These are phyloP conservation scores for Cervus canadensis DNA, from an alignment of 2,113 vertebrate species.

Conservation along the genomic window DNA sequence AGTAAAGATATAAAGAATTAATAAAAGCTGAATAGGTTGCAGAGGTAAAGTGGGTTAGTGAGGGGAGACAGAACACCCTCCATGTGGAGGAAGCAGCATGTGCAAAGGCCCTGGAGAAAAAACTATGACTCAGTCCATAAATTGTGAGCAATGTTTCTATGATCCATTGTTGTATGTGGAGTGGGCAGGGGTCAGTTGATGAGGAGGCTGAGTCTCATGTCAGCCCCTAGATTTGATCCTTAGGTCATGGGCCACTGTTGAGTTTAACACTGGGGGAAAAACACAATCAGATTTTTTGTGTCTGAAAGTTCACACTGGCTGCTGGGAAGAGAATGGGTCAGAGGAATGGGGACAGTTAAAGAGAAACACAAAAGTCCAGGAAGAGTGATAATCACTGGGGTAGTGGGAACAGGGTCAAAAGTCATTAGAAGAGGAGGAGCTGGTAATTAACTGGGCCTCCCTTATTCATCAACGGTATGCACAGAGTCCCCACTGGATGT, in stretches of 20 bases:
- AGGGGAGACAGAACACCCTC: not conserved
- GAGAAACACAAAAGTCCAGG: not conserved
- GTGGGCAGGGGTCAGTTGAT: not conserved
- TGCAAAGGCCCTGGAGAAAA: not conserved
- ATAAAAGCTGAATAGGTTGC: not conserved
- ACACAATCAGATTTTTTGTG: not conserved
- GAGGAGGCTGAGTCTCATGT: not conserved
- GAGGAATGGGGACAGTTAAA: not conserved
- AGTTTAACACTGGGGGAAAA: not conserved
- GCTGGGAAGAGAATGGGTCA: not conserved
- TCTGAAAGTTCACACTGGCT: not conserved
- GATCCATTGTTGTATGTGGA: rapidly evolving
- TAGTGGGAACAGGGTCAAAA: not conserved
- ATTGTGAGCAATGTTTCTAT: not conserved
- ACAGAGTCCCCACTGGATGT: not conserved
- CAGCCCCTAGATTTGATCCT: not conserved
- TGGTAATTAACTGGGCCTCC: not conserved
- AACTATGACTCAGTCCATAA: not conserved
- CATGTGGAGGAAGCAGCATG: not conserved
- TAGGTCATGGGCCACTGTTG: not conserved
- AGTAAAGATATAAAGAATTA: not conserved
- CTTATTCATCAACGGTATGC: not conserved
- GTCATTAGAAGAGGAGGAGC: not conserved
- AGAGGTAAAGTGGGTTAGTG: not conserved
- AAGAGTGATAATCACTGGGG: not conserved